Percentiles rank a stretch among this genome's conserved stretches.
phyloP scores from a whole-genome alignment of 1,140 invertebrate genomes.

The Mercenaria mercenaria region DNA sequence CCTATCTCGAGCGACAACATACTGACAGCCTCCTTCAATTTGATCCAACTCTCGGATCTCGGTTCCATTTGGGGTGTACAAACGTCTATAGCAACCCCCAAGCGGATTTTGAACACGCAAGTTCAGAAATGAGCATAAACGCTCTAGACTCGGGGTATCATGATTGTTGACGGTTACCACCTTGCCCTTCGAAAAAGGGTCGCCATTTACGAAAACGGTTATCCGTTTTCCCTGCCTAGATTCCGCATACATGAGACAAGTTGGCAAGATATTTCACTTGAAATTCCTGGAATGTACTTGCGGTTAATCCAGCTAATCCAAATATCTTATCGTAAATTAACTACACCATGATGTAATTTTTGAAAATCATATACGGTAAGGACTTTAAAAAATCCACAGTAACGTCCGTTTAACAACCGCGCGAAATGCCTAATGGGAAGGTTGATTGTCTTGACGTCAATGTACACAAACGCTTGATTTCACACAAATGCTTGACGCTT shows the following conservation, averaged over 20 bases:
- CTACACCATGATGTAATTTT: neutral
- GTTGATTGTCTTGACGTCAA: conserved; percentile 48
- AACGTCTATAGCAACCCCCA: conserved; percentile 36
- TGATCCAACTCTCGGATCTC: conserved; percentile 50
- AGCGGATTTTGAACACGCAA: neutral
- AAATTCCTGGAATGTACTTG: neutral
- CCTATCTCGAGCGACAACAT: neutral
- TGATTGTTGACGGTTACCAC: conserved; percentile 33
- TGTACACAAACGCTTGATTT: conserved; percentile 63
- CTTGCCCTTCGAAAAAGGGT: conserved; percentile 45
- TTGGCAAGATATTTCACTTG: neutral
- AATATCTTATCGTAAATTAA: neutral
- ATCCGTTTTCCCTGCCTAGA: conserved; percentile 40
- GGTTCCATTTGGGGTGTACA: conserved; percentile 47
- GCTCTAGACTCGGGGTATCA: conserved; percentile 34
- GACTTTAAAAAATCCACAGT: neutral
- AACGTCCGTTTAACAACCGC: conserved; percentile 61
- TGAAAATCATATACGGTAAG: neutral
- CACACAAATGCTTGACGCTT: neutral
- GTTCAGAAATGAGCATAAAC: conserved; percentile 33
- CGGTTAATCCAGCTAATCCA: neutral
- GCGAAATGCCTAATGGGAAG: conserved; percentile 53
- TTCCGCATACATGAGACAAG: neutral
- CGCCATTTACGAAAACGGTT: conserved; percentile 40
- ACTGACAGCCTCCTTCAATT: conserved; percentile 41